A percentile compares a stretch with the other conserved stretches of the same genome.
Conservation (phyloP, 2,888 invertebrate genomes). For the Malthinus seriepunctatus region DNA sequence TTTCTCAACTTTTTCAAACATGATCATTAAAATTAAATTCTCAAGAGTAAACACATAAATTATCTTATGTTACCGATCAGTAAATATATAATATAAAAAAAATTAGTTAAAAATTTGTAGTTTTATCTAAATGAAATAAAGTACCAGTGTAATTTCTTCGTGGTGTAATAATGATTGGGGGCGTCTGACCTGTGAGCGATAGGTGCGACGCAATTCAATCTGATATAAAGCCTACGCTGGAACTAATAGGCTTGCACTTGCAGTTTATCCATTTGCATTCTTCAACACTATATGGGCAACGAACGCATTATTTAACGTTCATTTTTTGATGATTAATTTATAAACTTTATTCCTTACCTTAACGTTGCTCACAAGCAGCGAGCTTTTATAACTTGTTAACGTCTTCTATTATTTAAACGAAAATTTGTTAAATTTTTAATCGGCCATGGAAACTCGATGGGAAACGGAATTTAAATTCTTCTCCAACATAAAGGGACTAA, state of each 20-base stretch:
- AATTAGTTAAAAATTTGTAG: conserved; percentile 15
- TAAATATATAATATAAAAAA: conserved; percentile 9
- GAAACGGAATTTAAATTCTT: too few species aligned
- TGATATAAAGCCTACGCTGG: conserved; percentile 28
- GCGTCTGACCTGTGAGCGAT: conserved; percentile 28
- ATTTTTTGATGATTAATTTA: conserved; percentile 17
- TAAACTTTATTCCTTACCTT: conserved; percentile 16
- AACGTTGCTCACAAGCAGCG: background rate
- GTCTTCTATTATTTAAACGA: too few species aligned
- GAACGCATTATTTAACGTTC: conserved; percentile 18
- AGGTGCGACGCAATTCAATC: conserved; percentile 33
- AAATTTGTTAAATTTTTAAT: too few species aligned
- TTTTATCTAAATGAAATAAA: conserved; percentile 35
- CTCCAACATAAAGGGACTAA: too few species aligned
- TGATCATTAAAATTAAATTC: conserved; percentile 1
- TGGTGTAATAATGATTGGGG: conserved; percentile 31
- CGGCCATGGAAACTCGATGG: too few species aligned
- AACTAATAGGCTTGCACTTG: conserved; percentile 21
- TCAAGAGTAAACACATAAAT: conserved; percentile 12
- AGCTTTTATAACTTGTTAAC: too few species aligned
- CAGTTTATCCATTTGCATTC: conserved; percentile 22
- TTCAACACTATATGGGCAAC: conserved; percentile 18
- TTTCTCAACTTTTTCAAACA: conserved; percentile 5
- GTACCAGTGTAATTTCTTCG: conserved; percentile 29
- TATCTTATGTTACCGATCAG: conserved; percentile 14